Evolutionary conservation across 2,888 invertebrate species (phyloP), one percentile per base, ranked within the genome.

Genomic region (Cloeon dipterum): DNA sequence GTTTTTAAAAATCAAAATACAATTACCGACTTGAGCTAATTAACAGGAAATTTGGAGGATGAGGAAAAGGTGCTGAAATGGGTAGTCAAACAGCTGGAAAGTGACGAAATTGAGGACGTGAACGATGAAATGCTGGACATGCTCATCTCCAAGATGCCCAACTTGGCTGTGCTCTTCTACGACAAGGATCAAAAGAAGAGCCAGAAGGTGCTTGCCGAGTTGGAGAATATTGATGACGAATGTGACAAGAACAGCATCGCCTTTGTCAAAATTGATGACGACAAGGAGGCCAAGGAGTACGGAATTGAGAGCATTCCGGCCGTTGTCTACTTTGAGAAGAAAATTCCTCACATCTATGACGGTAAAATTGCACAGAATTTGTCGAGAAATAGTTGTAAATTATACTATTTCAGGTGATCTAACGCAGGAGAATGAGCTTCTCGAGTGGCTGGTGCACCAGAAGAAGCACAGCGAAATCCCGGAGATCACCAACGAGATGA

Each of bases 101-200:
- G 70, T 47, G 88, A 89, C 55, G 83, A 88, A 62, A 89, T 89
- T 47, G 88, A 89, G 61, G 88, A 89, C 51, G 76, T 89, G 39
- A 89, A 86, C 14, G 85, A 88, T 55, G 86, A 89, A 64, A 86
- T 89, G 85, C 63, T 89, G 43, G 86, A 86, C 53, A 66, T 83
- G 52, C 74, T 89, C 45, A 76, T 89, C 46, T 75, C 74, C 42
- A 82, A 81, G 62, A 79, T 82, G 73, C 74, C 74, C 5, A 74
- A 79, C 53, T 82, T 89, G 45, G 88, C 86, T 35, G 88, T 85
- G 37, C 61, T 89, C 47, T 89, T 88, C 63, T 88, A 88, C 62
- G 83, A 86, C 57, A 85, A 78, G 57, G 78, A 82, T 47, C 83
- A 86, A 54, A 85, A 83, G 61, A 81, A 82, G 57, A 83, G 83